Conservation (phyloP, 1,140 invertebrate genomes). For the Agrilus planipennis region DNA sequence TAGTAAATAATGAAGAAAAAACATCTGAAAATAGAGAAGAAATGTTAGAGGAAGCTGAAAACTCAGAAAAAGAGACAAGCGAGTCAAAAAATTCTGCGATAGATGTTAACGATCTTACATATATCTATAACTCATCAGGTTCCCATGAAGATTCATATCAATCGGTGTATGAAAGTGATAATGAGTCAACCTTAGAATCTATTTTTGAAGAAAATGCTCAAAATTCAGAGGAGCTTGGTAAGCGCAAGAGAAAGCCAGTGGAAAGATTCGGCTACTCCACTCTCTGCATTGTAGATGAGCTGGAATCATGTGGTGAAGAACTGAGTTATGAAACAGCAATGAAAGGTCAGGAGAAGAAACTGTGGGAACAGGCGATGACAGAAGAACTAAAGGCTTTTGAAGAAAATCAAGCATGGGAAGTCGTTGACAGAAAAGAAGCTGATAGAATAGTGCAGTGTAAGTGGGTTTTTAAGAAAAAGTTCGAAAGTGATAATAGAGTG, state of each 20-base stretch:
- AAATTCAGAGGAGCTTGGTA: too few species aligned
- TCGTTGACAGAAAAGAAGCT: conserved; percentile 23
- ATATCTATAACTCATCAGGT: conserved; percentile 8
- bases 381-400: neutral
- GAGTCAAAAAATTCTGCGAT: neutral
- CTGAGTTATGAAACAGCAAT: too few species aligned
- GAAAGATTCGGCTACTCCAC: too few species aligned
- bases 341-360: neutral
- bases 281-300: too few species aligned
- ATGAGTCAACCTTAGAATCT: too few species aligned
- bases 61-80: neutral
- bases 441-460: conserved; percentile 28
- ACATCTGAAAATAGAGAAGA: neutral
- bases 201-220: too few species aligned
- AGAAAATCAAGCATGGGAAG: conserved; percentile 19
- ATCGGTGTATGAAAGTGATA: too few species aligned
- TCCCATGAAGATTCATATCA: too few species aligned
- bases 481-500: conserved; percentile 16
- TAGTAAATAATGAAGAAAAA: neutral
- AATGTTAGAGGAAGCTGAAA: neutral
- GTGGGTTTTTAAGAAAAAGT: conserved; percentile 30
- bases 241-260: too few species aligned
- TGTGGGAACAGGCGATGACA: neutral
- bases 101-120: neutral
- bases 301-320: too few species aligned